Evolutionary conservation across 2,797 vertebrate species (phyloP), one percentile per base, ranked within the genome.

Genomic region (Oreochromis grahami): DNA sequence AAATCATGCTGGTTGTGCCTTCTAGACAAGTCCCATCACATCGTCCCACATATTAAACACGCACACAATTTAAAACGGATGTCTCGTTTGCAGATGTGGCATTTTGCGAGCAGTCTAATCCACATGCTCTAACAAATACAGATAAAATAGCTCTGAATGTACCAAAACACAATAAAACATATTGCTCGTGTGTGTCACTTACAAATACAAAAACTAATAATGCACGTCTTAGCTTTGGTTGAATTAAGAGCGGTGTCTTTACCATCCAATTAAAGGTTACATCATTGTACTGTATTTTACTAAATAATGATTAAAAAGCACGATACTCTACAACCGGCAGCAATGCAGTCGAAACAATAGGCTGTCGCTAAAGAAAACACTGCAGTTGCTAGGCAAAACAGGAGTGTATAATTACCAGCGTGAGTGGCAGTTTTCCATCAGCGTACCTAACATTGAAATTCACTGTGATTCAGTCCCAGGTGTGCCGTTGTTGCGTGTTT

Each of bases 341-440:
- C 17, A 45, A 14, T 41, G 45, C 34, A 63, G 32, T 8, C n/a
- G 15, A 81, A 91, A 82, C 13, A 92, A 86, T 77, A 74, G 78
- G 36, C 50, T 53, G 79, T 78, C 60, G 76, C 51, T 74, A n/a
- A 78, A 77, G 58, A 88, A 86, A 92, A 91, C 84, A 90, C 78
- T 19, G 72, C 72, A 12, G 90, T 94, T 92, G 87, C 93, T 79
- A 80, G 36, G 91, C 79, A 11, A 91, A 55, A 82, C 84, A 90
- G 76, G 65, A 90, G 91, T 83, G 79, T 90, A 55, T 92, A 92
- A 94, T 93, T 90, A 91, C 78, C 80, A 38, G 79, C 70, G 34
- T 91, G 85, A 92, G 82, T 86, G 87, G 84, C 87, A 86, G 81
- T 88, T 94, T 91, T 83, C 80, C 80, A 85, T 92, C 77, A 60